A percentile compares a stretch with the other conserved stretches of the same genome.
Evolutionary conservation across 2,888 invertebrate species (phyloP).

Genomic region (Temnothorax rugatulus): DNA sequence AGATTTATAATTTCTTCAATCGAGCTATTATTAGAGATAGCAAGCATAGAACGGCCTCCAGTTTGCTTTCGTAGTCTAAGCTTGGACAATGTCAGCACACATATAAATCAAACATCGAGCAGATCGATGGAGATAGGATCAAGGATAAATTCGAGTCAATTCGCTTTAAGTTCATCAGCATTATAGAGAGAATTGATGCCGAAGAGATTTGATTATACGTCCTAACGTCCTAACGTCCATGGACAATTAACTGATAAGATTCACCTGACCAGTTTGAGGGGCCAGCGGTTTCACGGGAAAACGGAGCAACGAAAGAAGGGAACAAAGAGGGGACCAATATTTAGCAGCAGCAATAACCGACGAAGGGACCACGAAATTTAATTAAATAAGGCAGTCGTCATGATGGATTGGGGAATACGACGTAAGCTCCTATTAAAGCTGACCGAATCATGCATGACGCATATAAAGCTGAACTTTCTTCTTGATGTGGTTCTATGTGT

Average conservation of each 20-base stretch:
- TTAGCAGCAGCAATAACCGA: slow-evolving; percentile 43
- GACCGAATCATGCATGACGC: slow-evolving; percentile 42
- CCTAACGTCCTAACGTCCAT: neutral
- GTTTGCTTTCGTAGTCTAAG: neutral
- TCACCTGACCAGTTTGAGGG: slow-evolving; percentile 18
- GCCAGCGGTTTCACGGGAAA: slow-evolving; percentile 40
- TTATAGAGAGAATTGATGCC: neutral
- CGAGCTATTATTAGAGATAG: neutral
- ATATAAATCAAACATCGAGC: slow-evolving; percentile 1
- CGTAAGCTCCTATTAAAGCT: slow-evolving; percentile 87
- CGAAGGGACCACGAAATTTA: slow-evolving; percentile 49
- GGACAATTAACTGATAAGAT: slow-evolving; percentile 45
- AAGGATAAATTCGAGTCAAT: slow-evolving; percentile 8
- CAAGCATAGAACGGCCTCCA: neutral
- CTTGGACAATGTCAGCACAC: neutral
- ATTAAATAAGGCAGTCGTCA: slow-evolving; percentile 83
- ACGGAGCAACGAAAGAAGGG: slow-evolving; percentile 39
- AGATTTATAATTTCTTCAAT: neutral
- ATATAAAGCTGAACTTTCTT: slow-evolving; percentile 28
- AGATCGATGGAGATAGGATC: neutral
- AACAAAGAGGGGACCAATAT: slow-evolving; percentile 55
- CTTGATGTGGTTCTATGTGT: slow-evolving; percentile 20
- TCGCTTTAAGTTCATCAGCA: neutral
- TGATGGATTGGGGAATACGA: slow-evolving; percentile 93
- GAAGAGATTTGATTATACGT: slow-evolving; percentile 30